Evolutionary conservation across 2,113 vertebrate genomes (phyloP).

Genomic region (Lepus americanus): DNA sequence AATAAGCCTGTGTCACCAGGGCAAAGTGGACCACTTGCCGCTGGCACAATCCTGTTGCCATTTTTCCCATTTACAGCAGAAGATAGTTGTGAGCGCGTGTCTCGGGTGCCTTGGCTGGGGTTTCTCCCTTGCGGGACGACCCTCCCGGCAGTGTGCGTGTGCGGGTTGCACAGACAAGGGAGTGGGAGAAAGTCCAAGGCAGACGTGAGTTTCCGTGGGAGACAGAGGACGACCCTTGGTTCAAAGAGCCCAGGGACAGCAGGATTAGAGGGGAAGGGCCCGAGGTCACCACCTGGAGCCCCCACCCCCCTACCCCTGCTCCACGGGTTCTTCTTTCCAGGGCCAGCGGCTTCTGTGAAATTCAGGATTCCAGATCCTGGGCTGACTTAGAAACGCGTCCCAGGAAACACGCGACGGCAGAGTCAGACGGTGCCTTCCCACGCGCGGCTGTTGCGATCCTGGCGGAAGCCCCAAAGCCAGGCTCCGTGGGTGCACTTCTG

Average conservation of each 20-base stretch:
- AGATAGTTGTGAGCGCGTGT: not conserved
- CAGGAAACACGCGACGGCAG: not conserved
- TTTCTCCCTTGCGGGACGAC: not conserved
- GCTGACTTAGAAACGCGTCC: not conserved
- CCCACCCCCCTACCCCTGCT: rapidly evolving
- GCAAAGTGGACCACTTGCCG: not conserved
- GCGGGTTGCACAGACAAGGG: not conserved
- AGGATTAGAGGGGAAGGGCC: not conserved
- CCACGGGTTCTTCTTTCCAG: too few species aligned
- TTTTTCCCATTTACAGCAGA: not conserved
- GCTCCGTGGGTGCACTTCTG: too few species aligned
- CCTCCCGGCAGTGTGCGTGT: rapidly evolving
- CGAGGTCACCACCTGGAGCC: not conserved
- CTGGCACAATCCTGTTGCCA: not conserved
- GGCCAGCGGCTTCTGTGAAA: not conserved
- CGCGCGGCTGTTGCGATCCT: too few species aligned
- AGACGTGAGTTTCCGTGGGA: not conserved
- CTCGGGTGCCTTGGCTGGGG: not conserved
- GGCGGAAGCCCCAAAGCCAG: not conserved
- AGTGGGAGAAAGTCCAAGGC: not conserved
- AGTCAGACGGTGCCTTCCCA: too few species aligned
- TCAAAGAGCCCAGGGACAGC: not conserved
- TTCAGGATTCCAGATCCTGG: too few species aligned
- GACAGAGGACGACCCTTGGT: too few species aligned
- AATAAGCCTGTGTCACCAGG: not conserved